Evolutionary conservation across 2,888 invertebrate genomes (phyloP).

Genomic region (Panzeria rudis): DNA sequence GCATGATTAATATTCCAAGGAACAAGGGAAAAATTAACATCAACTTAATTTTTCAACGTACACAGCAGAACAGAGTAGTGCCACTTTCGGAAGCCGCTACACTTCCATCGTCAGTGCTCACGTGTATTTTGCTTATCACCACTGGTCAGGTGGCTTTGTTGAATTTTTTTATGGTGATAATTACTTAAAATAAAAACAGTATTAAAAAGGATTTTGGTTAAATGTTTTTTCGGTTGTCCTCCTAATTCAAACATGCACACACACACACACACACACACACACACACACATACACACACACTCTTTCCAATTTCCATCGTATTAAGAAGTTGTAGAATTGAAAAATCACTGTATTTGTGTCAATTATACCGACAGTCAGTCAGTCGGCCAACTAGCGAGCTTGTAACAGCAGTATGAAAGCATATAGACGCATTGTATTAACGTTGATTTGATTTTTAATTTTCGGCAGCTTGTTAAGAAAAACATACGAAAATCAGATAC

Average conservation of each 20-base stretch:
- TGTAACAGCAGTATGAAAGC: slow-evolving; percentile 31
- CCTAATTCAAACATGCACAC: not conserved
- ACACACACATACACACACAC: not conserved
- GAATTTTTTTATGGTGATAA: too few relatives aligned
- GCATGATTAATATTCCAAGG: too few relatives aligned
- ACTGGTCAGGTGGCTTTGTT: too few relatives aligned
- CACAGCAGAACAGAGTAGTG: too few relatives aligned
- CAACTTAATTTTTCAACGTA: too few relatives aligned
- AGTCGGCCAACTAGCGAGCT: slow-evolving; percentile 43
- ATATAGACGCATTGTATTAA: slow-evolving; percentile 55
- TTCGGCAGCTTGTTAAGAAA: slow-evolving; percentile 55
- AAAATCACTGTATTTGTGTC: slow-evolving; percentile 30
- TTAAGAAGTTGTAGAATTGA: slow-evolving; percentile 7
- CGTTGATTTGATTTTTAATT: slow-evolving; percentile 38
- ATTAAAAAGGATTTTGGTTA: too few relatives aligned
- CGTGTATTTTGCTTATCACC: too few relatives aligned
- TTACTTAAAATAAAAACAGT: too few relatives aligned
- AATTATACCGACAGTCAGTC: slow-evolving; percentile 9
- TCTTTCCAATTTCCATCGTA: not conserved
- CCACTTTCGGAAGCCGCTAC: too few relatives aligned
- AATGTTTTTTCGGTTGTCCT: not conserved
- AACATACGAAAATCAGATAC: slow-evolving; percentile 78
- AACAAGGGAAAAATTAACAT: too few relatives aligned
- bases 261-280: not conserved
- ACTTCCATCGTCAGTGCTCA: too few relatives aligned